These are phyloP conservation scores for Phataginus tetradactyla DNA, from an alignment of 2,797 vertebrate genomes.

Conservation along the genomic window DNA sequence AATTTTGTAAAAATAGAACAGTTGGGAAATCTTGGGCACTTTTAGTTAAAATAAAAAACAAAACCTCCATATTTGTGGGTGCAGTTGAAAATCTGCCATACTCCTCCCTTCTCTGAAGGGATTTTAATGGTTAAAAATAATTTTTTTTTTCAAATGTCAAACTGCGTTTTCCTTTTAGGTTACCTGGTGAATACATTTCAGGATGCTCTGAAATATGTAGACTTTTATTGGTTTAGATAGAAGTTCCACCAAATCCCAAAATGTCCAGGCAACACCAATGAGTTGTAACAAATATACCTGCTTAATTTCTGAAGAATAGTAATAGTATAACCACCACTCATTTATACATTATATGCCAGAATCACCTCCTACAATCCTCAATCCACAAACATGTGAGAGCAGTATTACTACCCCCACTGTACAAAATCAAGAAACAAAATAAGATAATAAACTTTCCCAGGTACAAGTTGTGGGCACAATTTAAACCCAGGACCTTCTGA, in stretches of 20 bases:
- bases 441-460: background rate
- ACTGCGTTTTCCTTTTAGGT: constrained; percentile 1
- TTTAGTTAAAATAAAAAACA: constrained; percentile 85
- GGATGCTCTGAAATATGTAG: background rate
- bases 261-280: background rate
- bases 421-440: background rate
- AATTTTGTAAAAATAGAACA: constrained; percentile 90
- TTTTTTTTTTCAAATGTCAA: constrained; percentile 70
- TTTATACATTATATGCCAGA: background rate
- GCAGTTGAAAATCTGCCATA: constrained; percentile 79
- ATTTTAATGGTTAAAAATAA: constrained; percentile 58
- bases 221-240: background rate
- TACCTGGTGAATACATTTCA: background rate
- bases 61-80: constrained; percentile 84
- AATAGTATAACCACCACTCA: background rate
- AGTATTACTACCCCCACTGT: background rate
- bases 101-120: constrained; percentile 50
- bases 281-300: background rate
- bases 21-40: constrained; percentile 90
- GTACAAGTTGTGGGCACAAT: background rate
- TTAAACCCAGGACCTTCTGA: background rate
- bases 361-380: background rate
- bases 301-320: background rate
- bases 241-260: background rate
- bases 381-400: background rate